Evolutionary conservation across 2,888 invertebrate genomes (phyloP).

Genomic region (Mylabris sibirica): DNA sequence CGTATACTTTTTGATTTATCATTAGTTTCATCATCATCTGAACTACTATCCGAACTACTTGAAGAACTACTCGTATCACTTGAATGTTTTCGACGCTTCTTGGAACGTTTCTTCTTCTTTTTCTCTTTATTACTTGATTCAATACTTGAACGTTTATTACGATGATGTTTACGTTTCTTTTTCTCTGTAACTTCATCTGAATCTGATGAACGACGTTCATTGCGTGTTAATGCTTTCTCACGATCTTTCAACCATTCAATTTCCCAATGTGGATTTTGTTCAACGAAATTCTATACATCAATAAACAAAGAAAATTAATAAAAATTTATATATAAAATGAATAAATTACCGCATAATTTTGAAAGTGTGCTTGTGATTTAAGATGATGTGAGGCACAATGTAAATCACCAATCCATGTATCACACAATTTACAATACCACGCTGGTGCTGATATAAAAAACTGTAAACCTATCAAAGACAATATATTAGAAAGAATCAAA

Average conservation of each 20-base stretch:
- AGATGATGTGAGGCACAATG: constrained; percentile 88
- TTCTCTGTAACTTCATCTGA: constrained; percentile 41
- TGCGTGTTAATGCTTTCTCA: constrained; percentile 60
- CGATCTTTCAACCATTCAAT: constrained; percentile 86
- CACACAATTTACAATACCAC: constrained; percentile 90
- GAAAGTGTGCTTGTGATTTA: constrained; percentile 80
- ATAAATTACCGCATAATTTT: constrained; percentile 79
- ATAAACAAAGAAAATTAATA: constrained; percentile 11
- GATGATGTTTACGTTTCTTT: constrained; percentile 46
- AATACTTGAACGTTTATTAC: constrained; percentile 44
- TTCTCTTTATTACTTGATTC: constrained; percentile 58
- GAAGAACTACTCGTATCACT: constrained; percentile 61
- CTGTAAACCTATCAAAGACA: constrained; percentile 71
- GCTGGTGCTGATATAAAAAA: constrained; percentile 87
- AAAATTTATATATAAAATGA: not conserved
- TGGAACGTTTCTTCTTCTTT: constrained; percentile 51
- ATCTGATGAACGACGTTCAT: constrained; percentile 42
- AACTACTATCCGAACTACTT: constrained; percentile 61
- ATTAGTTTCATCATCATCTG: constrained; percentile 54
- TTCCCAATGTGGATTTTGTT: constrained; percentile 88
- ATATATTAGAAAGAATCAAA: not conserved
- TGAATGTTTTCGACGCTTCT: constrained; percentile 41
- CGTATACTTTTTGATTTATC: constrained; percentile 70
- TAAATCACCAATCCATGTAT: constrained; percentile 86
- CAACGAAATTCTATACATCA: constrained; percentile 75